phyloP scores from a whole-genome alignment of 2,113 vertebrate species.

The Corydoras maculifer region DNA sequence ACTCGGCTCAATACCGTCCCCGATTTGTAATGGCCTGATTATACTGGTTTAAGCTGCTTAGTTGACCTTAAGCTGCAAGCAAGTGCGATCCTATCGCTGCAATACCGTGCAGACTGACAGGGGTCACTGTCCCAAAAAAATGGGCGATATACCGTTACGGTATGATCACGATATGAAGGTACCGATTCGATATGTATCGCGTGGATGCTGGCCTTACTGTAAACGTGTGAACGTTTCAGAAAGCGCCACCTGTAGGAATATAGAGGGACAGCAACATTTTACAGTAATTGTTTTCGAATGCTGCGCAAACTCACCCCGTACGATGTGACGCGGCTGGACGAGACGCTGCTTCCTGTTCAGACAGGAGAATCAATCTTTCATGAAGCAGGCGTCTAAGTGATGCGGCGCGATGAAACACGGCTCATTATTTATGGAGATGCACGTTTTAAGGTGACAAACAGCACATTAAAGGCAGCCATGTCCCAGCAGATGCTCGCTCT shows the following conservation, averaged over 20 bases:
- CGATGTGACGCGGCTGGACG: no score
- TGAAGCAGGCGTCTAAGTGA: slow-evolving; percentile 32
- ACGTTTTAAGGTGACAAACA: slow-evolving; percentile 39
- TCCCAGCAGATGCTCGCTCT: slow-evolving; percentile 29
- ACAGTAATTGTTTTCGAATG: no score
- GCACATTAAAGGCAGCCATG: slow-evolving; percentile 30
- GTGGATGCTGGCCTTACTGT: no score
- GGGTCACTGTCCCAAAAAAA: slow-evolving; percentile 5
- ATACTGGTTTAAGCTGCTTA: slow-evolving; percentile 49
- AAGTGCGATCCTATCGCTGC: slow-evolving; percentile 55
- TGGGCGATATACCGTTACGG: no score
- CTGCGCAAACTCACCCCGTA: no score
- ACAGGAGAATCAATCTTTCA: slow-evolving; percentile 31
- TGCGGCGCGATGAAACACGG: slow-evolving; percentile 14
- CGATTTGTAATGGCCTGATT: slow-evolving; percentile 47
- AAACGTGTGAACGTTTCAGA: no score
- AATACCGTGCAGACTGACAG: slow-evolving; percentile 43
- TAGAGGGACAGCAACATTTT: no score
- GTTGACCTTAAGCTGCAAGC: slow-evolving; percentile 56
- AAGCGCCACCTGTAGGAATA: no score
- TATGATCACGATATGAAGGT: no score
- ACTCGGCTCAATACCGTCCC: background rate
- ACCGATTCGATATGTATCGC: no score
- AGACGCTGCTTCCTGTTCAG: background rate
- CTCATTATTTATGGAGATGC: slow-evolving; percentile 31